Conservation (phyloP, 1,140 invertebrate genomes). For the Cyrtorhinus lividipennis region DNA sequence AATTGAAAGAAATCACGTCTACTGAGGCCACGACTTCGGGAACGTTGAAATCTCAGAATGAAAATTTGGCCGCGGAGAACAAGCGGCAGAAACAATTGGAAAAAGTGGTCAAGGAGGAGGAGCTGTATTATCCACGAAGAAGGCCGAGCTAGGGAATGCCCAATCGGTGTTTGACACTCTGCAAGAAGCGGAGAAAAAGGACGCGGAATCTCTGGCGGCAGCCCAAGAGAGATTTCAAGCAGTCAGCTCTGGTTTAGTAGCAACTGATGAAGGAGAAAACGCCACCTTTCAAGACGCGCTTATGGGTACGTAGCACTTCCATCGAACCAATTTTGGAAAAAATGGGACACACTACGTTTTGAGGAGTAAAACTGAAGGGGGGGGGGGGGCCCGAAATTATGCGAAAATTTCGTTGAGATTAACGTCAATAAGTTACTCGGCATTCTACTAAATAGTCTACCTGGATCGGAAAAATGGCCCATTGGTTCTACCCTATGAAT, state of each 20-base stretch:
- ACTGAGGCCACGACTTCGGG: conserved; percentile 50
- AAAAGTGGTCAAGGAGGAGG: conserved; percentile 54
- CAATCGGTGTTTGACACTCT: conserved; percentile 53
- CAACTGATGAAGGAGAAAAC: conserved; percentile 62
- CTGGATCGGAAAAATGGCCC: no score
- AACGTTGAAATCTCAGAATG: conserved; percentile 49
- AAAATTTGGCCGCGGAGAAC: conserved; percentile 51
- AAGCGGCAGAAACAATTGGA: conserved; percentile 52
- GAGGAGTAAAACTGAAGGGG: background rate
- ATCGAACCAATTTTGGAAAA: no score
- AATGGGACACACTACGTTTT: no score
- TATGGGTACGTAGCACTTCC: conserved; percentile 44
- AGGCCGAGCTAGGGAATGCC: conserved; percentile 49
- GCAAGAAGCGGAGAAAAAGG: conserved; percentile 46
- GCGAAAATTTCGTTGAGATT: no score
- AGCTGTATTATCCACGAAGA: conserved; percentile 44
- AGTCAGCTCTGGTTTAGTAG: conserved; percentile 63
- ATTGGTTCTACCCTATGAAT: no score
- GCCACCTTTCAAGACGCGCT: conserved; percentile 81
- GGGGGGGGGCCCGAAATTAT: no score
- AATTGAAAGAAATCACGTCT: conserved; percentile 49
- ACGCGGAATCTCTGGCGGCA: conserved; percentile 48
- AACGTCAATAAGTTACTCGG: no score
- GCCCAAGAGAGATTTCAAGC: conserved; percentile 72
- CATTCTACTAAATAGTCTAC: no score